Evolutionary conservation across 2,113 vertebrate genomes (phyloP).

Genomic region (Chlamydotis undulata): DNA sequence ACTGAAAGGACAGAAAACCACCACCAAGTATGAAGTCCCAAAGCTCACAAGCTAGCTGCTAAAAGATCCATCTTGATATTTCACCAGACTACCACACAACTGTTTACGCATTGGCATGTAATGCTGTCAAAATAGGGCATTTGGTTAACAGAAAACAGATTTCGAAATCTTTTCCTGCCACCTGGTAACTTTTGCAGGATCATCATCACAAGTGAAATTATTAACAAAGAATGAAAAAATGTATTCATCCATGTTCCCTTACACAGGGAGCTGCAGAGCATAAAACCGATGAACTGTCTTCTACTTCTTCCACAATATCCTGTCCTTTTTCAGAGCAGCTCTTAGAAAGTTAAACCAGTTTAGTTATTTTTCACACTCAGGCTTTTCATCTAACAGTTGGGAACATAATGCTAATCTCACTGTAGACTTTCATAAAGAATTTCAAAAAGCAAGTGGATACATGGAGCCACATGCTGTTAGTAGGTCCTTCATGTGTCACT

Average conservation of each 20-base stretch:
- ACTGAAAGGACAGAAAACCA: not conserved
- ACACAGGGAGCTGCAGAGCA: not conserved
- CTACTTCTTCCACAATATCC: not conserved
- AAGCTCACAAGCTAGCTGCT: not conserved
- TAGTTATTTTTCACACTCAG: not conserved
- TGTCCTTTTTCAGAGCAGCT: not conserved
- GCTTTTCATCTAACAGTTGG: not conserved
- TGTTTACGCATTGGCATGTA: not conserved
- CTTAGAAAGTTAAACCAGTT: not conserved
- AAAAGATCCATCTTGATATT: not conserved
- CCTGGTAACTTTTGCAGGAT: not conserved
- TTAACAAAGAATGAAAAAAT: not conserved
- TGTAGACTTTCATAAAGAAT: not conserved
- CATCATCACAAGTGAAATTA: not conserved
- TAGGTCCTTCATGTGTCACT: not conserved
- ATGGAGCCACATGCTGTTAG: not conserved
- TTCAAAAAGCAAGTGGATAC: not conserved
- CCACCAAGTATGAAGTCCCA: not conserved
- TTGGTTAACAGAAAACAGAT: not conserved
- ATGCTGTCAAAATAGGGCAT: not conserved
- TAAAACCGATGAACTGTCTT: not conserved
- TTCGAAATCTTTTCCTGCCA: not conserved
- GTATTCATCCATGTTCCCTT: not conserved
- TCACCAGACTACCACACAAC: not conserved
- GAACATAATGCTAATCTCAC: not conserved